Evolutionary conservation across 2,113 vertebrate genomes (phyloP), one percentile per base, ranked within the genome.

Genomic region (Cichladusa arquata): DNA sequence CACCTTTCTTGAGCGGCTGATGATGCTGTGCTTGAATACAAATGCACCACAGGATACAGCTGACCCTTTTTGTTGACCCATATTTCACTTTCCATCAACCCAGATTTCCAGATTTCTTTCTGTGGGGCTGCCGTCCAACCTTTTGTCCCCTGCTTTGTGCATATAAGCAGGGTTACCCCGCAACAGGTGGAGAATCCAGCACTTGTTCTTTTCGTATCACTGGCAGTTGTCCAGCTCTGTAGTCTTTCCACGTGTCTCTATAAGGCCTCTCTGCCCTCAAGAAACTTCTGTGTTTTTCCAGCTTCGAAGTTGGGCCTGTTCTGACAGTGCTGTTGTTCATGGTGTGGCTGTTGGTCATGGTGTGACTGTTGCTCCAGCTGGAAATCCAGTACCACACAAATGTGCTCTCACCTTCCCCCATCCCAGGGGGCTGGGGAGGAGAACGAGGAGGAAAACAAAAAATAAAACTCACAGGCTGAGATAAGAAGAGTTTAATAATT

Each of bases 1-100:
- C 5, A 1, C 7, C 5, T 28, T 16, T 5, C 8, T 53, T 0
- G 0, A 3, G 11, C 2, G 1, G 9, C 28, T 38, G 5, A 6
- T 17, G 25, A 26, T 50, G 48, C 48, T 50, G 14, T 50, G 8
- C 31, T 16, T 34, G 13, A 67, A 40, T 34, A 28, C 12, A 34
- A 22, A 24, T 73, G 42, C 28, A 42, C 12, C 5, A 17, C 8
- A 26, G 31, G 19, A 20, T 26, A 19, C 3, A 1, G 15, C 17
- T 28, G 7, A 11, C 33, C 31, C 12, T 48, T 33, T 42, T 11
- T 51, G 12, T 31, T 90, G 13, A 20, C n/a, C 61, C 11, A 2
- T 20, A 19, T 8, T 62, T 22, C 61, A 38, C 19, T 81, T 73
- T 14, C 10, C 26, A 11, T 56, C 33, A 56, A 16, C 24, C 8